Evolutionary conservation across 1,140 invertebrate species (phyloP).

Genomic region (Drosophila suzukii): DNA sequence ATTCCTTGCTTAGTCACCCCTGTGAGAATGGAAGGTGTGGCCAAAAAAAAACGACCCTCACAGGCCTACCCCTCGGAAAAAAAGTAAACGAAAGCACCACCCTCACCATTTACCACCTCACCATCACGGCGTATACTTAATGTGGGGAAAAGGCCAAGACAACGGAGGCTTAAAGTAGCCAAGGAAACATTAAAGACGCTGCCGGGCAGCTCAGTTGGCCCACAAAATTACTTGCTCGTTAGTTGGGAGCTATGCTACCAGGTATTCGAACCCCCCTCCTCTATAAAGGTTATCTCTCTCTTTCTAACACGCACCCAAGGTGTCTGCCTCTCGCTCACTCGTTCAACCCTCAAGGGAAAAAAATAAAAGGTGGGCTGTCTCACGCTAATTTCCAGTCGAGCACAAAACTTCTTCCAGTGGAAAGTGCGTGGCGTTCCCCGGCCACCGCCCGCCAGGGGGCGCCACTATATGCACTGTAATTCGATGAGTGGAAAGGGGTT

Average conservation of each 20-base stretch:
- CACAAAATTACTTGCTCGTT: slow-evolving; percentile 81
- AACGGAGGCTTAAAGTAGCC: slow-evolving; percentile 72
- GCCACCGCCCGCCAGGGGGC: slow-evolving; percentile 56
- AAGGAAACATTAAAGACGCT: slow-evolving; percentile 60
- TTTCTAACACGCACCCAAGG: background rate
- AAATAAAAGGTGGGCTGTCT: slow-evolving; percentile 33
- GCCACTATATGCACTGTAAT: slow-evolving; percentile 38
- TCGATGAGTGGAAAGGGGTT: background rate
- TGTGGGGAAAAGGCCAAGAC: slow-evolving; percentile 52
- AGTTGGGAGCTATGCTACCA: slow-evolving; percentile 48
- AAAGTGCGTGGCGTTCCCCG: slow-evolving; percentile 62
- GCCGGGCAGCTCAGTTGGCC: slow-evolving; percentile 57
- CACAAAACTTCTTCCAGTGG: slow-evolving; percentile 68
- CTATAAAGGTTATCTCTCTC: background rate
- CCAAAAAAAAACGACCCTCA: slow-evolving; percentile 71
- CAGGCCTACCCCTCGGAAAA: slow-evolving; percentile 29
- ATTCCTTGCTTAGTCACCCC: slow-evolving; percentile 76
- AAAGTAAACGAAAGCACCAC: slow-evolving; percentile 4
- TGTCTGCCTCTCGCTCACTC: slow-evolving; percentile 8
- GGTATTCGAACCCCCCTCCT: slow-evolving; percentile 27
- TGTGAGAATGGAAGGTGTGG: slow-evolving; percentile 78
- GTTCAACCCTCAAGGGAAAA: slow-evolving; percentile 13
- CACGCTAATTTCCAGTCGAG: slow-evolving; percentile 63
- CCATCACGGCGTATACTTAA: slow-evolving; percentile 69
- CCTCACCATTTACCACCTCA: background rate